Conservation (phyloP, 2,797 vertebrate genomes). For the Pseudomugil tenellus region DNA sequence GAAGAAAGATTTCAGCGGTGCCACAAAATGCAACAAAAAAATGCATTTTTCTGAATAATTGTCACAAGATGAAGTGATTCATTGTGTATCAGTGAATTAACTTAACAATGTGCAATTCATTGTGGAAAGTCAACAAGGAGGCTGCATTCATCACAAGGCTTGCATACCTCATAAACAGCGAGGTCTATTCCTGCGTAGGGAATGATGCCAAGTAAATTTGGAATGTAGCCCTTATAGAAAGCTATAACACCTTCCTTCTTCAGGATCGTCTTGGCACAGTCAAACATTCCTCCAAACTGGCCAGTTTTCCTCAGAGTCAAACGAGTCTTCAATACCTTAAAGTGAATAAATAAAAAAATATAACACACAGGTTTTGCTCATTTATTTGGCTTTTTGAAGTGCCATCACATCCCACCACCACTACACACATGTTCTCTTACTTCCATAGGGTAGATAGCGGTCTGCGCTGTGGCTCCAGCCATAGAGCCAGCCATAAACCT, state of each 20-base stretch:
- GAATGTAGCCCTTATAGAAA: conserved; percentile 97
- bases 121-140: conserved; percentile 16
- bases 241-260: conserved; percentile 91
- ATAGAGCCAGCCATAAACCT: conserved; percentile 95
- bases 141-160: neutral
- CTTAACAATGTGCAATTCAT: conserved; percentile 34
- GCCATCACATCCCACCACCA: neutral
- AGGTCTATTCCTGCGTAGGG: conserved; percentile 98
- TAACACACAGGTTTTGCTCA: neutral
- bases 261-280: conserved; percentile 95
- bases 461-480: conserved; percentile 96
- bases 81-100: conserved; percentile 7
- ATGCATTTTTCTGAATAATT: neutral
- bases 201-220: conserved; percentile 96
- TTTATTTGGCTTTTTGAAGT: neutral
- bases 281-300: conserved; percentile 92
- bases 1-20: neutral
- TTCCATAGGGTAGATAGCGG: conserved; percentile 98
- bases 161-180: conserved; percentile 93
- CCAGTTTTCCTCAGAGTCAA: conserved; percentile 95
- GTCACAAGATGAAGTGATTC: conserved; percentile 11
- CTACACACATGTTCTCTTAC: conserved; percentile 67
- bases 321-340: conserved; percentile 94
- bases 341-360: conserved; percentile 4
- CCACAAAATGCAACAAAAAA: neutral